Base-by-base conservation (phyloP, 2,113 vertebrate genomes). In the Labeo catla region DNA sequence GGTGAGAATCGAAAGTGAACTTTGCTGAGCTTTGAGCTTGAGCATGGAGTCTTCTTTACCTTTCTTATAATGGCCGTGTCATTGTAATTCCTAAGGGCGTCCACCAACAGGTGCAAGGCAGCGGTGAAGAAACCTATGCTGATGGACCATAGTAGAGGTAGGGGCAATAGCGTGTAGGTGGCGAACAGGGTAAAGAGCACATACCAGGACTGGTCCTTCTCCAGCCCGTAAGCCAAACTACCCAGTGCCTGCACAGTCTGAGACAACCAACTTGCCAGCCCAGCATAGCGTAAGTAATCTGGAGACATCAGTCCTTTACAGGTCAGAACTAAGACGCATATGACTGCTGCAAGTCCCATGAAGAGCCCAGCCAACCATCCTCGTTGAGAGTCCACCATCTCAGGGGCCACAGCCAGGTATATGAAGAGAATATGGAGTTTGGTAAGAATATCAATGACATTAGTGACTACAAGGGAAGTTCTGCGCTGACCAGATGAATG, bases 131-230 rank as follows among this genome's bases (percentile, higher is more conserved):
- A 81, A 50, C 91, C 93, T 0, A 91, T 87, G 16, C 86, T 49
- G 61, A 93, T 93, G 84, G 93, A 90, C 93, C 93, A 93, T 23
- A 92, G 89, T n/a, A 94, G 89, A 8, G 93, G 93, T 21, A 94
- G 79, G 12, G 93, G 92, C 63, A 94, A 85, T 63, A 94, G 86
- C 0, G 92, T 93, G 89, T 93, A 92, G 52, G 91, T 93, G 82
- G 92, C 90, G 82, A 94, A 94, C 0, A 94, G 87, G 0, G 89
- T 92, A 90, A 93, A 94, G 87, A 93, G 92, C 66, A 93, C 89
- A 34, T 94, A 94, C 93, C 93, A 93, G 80, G 93, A 91, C 70
- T 92, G 93, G 61, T 93, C 89, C 8, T 65, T 92, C 54, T 93
- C 92, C 16, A 81, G 84, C 34, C 93, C 91, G 3, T 70, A 88